Percentiles rank a stretch among this genome's conserved stretches.
Conservation (phyloP, 2,113 vertebrate genomes). For the Xenus cinereus region DNA sequence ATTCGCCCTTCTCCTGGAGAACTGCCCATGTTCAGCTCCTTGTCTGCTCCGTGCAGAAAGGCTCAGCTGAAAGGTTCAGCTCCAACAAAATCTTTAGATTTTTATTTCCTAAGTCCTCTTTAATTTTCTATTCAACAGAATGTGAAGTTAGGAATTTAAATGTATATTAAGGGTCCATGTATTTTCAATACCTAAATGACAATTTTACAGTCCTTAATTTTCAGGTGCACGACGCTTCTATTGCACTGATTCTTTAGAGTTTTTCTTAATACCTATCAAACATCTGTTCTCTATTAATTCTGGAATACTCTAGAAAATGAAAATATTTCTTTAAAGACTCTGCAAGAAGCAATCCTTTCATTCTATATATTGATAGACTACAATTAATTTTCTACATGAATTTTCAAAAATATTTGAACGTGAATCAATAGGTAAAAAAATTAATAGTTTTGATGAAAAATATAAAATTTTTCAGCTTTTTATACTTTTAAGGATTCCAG, state of each 20-base stretch:
- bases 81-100: neutral
- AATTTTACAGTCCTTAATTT: neutral
- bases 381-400: neutral
- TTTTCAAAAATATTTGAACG: neutral
- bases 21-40: neutral
- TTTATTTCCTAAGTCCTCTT: neutral
- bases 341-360: neutral
- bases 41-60: neutral
- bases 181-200: neutral
- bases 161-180: neutral
- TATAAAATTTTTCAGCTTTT: neutral
- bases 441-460: neutral
- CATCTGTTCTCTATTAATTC: neutral
- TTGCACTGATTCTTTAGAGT: neutral
- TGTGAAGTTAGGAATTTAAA: neutral
- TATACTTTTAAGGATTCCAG: neutral
- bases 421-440: neutral
- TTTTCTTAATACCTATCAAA: neutral
- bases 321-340: neutral
- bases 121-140: neutral
- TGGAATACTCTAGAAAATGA: neutral
- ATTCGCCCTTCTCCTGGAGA: neutral
- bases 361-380: neutral
- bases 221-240: neutral
- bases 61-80: neutral